Evolutionary conservation across 30 jellyfish, hydroid and myxozoan genomes (phyloP).

Genomic region (Mastigias papua): DNA sequence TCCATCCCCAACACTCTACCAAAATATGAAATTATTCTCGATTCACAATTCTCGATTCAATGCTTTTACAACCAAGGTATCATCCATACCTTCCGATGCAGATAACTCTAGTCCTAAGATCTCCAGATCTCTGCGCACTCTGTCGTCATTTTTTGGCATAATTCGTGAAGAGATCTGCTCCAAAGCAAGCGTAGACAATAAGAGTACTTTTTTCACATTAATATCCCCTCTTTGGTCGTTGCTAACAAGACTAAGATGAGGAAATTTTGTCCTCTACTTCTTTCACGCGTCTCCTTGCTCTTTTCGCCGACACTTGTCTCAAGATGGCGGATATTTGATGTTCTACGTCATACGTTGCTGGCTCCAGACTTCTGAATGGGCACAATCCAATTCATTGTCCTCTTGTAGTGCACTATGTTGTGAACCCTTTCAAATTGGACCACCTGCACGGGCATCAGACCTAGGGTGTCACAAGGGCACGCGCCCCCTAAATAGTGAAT

Average conservation of each 20-base stretch:
- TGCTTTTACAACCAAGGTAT: background rate
- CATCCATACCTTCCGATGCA: conserved; percentile 76
- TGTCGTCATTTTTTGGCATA: conserved; percentile 76
- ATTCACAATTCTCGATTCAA: no score
- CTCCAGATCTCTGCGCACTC: conserved; percentile 75
- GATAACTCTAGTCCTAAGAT: conserved; percentile 73
- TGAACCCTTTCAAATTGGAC: no score
- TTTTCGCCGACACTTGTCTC: conserved; percentile 77
- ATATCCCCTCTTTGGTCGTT: background rate
- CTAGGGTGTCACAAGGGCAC: no score
- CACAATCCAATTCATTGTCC: conserved; percentile 15
- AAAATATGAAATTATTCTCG: no score
- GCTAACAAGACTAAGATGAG: background rate
- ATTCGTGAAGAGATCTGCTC: conserved; percentile 9
- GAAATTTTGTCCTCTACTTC: background rate
- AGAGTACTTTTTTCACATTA: background rate
- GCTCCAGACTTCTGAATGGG: conserved; percentile 40
- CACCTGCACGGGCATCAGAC: no score
- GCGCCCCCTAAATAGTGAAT: no score
- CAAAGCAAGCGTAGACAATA: background rate
- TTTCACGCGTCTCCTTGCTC: conserved; percentile 66
- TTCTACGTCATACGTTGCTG: conserved; percentile 74
- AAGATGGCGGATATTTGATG: conserved; percentile 82
- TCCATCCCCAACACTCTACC: no score
- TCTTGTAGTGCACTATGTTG: background rate